Evolutionary conservation across 1,140 invertebrate species (phyloP), one percentile per base, ranked within the genome.

Genomic region (Dinoponera quadriceps): DNA sequence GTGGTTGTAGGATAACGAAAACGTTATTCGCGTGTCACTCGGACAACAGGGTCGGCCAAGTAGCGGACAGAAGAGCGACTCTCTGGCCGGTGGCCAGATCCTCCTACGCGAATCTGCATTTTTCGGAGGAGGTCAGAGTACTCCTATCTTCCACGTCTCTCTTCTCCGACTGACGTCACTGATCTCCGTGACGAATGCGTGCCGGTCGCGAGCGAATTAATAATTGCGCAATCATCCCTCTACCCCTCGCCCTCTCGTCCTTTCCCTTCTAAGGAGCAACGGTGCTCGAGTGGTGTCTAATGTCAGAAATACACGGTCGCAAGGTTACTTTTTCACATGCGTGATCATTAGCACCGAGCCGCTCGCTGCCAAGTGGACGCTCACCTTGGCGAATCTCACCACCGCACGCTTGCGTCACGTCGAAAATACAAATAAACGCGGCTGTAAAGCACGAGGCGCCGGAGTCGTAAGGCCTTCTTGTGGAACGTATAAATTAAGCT

Each of bases 51-150:
- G 29, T 55, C 84, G 49, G 81, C 72, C 20, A 63, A 73, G 44
- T 77, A 72, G 25, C 57, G 44, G 18, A 51, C 75, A 59, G 62
- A 85, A 63, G 66, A 80, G 74, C 38, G 29, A 77, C n/a, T 60
- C 33, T 82, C 85, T 85, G 85, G 87, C 83, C n/a, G 25, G 54
- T 27, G 49, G 71, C 87, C 85, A 87, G 25, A 22, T 60, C 27
- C 20, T 57, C 85, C 82, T 68, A 87, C 77, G 60, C 75, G 2
- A 59, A 51, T 38, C 25, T 65, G 13, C 25, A 74, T 85, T 83
- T 73, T 84, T 73, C 33, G 59, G 59, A 65, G 48, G 49, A 65
- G 63, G 27, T 82, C 55, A 54, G 44, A 63, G 33, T 38, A 78
- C 33, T 55, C 22, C 44, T 80, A 25, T 68, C 33, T 55, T 5